Evolutionary conservation across 2,797 vertebrate species (phyloP).

Genomic region (Pangasius macronema): DNA sequence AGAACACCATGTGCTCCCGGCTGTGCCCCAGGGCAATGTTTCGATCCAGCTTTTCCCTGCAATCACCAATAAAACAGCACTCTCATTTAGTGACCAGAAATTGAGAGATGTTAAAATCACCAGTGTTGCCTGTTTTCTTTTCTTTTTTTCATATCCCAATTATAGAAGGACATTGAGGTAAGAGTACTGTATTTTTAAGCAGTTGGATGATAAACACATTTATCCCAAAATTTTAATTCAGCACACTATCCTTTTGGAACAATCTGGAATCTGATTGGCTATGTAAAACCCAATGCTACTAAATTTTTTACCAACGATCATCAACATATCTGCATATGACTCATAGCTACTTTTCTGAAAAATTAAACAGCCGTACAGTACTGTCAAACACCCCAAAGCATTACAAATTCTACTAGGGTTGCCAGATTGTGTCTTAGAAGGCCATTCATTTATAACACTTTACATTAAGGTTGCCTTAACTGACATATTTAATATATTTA

Average conservation of each 20-base stretch:
- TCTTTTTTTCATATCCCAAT: background rate
- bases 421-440: background rate
- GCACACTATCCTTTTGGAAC: background rate
- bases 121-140: background rate
- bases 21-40: constrained; percentile 49
- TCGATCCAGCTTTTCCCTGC: constrained; percentile 29
- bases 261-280: background rate
- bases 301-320: background rate
- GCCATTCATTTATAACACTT: background rate
- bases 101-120: constrained; percentile 18
- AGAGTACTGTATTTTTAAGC: background rate
- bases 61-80: constrained; percentile 31
- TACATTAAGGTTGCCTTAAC: background rate
- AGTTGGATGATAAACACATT: background rate
- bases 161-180: background rate
- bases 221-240: background rate
- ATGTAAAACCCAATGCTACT: no score
- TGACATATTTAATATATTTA: background rate
- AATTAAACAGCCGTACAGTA: background rate
- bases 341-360: background rate
- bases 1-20: constrained; percentile 38
- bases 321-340: background rate
- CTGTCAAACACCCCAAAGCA: background rate
- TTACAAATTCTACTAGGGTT: background rate
- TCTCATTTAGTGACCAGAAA: constrained; percentile 37